A percentile compares a stretch with the other conserved stretches of the same genome.
These are phyloP conservation scores for Chionoecetes opilio DNA, from an alignment of 1,140 invertebrate genomes.

Conservation along the genomic window DNA sequence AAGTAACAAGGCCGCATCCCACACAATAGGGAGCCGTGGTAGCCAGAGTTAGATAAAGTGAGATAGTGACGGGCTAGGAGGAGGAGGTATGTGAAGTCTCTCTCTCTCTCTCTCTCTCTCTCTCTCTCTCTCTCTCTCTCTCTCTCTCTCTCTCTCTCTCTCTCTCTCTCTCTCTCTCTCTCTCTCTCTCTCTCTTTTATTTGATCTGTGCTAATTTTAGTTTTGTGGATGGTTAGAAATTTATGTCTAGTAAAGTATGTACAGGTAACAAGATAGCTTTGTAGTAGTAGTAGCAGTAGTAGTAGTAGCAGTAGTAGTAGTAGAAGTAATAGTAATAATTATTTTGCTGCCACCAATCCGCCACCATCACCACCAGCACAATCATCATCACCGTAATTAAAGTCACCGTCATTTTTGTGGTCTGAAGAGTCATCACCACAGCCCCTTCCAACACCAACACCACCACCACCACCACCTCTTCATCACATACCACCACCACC, in stretches of 20 bases:
- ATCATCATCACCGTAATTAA: no score
- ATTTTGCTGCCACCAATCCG: no score
- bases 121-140: constrained; percentile 46
- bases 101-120: constrained; percentile 47
- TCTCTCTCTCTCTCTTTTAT: neutral
- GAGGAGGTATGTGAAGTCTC: neutral
- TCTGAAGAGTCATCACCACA: neutral
- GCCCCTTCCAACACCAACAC: neutral
- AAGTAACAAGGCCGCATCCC: neutral
- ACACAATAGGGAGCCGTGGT: neutral
- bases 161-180: constrained; percentile 53
- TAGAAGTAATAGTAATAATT: no score
- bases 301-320: no score
- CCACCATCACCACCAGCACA: no score
- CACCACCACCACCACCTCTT: neutral
- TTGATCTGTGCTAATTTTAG: neutral
- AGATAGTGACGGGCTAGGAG: neutral
- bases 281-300: neutral
- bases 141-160: constrained; percentile 51
- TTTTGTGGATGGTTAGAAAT: no score
- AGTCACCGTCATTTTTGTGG: no score
- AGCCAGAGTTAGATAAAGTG: neutral
- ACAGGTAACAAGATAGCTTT: neutral
- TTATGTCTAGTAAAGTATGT: no score
- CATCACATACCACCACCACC: neutral